Evolutionary conservation across 2,888 invertebrate genomes (phyloP).

Genomic region (Lordiphosa fenestrarum): DNA sequence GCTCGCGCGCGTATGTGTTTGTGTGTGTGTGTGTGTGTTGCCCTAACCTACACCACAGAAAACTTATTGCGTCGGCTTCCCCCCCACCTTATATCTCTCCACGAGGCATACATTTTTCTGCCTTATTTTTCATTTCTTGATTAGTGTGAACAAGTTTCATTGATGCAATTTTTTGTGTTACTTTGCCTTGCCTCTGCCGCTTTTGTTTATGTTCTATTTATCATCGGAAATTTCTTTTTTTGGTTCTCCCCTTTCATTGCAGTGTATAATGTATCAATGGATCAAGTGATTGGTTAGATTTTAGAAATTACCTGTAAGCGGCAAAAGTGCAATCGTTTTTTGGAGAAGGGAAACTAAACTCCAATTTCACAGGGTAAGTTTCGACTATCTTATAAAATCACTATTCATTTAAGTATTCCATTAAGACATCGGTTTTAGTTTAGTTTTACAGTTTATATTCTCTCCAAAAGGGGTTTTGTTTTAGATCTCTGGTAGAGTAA

Average conservation of each 20-base stretch:
- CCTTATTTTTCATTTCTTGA: conserved; percentile 22
- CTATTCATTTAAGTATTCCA: too few relatives aligned
- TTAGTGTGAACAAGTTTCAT: conserved; percentile 44
- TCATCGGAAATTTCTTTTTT: conserved; percentile 9
- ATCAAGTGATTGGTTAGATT: neutral
- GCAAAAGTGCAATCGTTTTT: too few relatives aligned
- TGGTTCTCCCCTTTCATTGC: conserved; percentile 11
- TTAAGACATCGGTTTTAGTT: too few relatives aligned
- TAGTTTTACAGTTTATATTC: too few relatives aligned
- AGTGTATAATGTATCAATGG: neutral
- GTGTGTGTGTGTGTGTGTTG: conserved; percentile 31
- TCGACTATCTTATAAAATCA: too few relatives aligned
- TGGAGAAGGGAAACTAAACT: too few relatives aligned
- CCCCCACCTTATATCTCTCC: conserved; percentile 18
- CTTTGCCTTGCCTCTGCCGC: neutral
- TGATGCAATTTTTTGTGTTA: conserved; percentile 35
- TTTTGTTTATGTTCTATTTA: conserved; percentile 13
- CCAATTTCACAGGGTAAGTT: too few relatives aligned
- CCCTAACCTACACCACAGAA: conserved; percentile 71
- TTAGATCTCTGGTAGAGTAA: too few relatives aligned
- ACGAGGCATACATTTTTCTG: conserved; percentile 7
- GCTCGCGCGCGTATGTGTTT: neutral
- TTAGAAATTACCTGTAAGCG: too few relatives aligned
- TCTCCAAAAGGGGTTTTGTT: too few relatives aligned
- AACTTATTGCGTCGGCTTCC: conserved; percentile 63